phyloP scores from a whole-genome alignment of 2,113 vertebrate genomes.

The Zosterops borbonicus region DNA sequence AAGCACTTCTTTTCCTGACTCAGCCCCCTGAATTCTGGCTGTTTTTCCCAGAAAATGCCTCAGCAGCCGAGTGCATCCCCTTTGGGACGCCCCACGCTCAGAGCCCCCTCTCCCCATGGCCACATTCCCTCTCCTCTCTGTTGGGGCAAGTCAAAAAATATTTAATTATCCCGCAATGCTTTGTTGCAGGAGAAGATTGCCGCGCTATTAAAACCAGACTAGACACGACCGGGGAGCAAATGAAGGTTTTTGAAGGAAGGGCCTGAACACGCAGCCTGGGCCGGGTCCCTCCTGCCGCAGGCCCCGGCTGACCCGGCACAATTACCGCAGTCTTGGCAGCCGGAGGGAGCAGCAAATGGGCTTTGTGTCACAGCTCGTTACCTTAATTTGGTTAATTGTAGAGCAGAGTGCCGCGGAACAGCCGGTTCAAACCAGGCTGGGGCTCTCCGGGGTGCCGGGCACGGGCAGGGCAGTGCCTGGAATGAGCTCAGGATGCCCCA shows the following conservation, averaged over 20 bases:
- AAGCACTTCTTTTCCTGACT: background rate
- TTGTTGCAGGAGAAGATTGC: background rate
- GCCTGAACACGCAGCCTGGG: background rate
- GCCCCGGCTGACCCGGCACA: background rate
- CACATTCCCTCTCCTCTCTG: background rate
- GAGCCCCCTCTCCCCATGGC: background rate
- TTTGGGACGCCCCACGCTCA: background rate
- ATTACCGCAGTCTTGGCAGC: constrained; percentile 27
- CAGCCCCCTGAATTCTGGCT: fast-evolving
- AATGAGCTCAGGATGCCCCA: background rate
- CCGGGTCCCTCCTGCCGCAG: background rate
- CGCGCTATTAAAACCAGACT: background rate
- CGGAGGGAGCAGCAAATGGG: constrained; percentile 1
- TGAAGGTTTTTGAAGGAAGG: background rate
- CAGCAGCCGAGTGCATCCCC: background rate
- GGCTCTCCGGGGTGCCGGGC: background rate
- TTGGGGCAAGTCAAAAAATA: background rate
- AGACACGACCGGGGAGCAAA: background rate
- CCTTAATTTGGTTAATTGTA: constrained; percentile 68
- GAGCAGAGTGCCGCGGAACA: constrained; percentile 16
- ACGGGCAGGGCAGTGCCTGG: background rate
- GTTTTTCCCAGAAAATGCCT: background rate
- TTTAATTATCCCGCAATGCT: background rate
- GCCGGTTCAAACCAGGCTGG: constrained; percentile 13
- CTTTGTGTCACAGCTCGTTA: constrained; percentile 60